Conservation (phyloP, 2,113 vertebrate species). For the Protobothrops mucrosquamatus region DNA sequence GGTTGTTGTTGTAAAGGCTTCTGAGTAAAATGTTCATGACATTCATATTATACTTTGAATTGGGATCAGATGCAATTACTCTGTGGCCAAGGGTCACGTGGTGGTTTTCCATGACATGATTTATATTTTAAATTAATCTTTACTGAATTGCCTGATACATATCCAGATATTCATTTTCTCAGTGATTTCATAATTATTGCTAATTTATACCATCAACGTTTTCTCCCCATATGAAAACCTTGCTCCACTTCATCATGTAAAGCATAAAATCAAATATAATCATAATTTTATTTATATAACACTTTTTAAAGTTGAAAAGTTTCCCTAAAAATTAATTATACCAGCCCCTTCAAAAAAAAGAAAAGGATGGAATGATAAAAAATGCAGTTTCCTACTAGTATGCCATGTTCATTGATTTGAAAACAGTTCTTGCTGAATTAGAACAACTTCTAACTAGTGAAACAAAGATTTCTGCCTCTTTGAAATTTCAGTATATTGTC, state of each 20-base stretch:
- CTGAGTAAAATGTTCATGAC: background rate
- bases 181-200: background rate
- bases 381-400: background rate
- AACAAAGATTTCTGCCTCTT: background rate
- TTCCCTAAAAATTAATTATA: background rate
- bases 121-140: background rate
- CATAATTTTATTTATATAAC: background rate
- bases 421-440: background rate
- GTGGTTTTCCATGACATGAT: background rate
- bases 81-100: background rate
- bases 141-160: background rate
- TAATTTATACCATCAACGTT: background rate
- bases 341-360: background rate
- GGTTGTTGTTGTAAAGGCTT: background rate
- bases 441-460: background rate
- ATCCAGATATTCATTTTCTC: background rate
- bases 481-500: background rate
- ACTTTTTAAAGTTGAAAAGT: background rate
- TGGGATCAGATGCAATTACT: background rate
- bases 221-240: background rate
- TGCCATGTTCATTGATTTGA: background rate
- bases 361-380: background rate
- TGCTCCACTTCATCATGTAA: background rate
- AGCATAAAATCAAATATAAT: background rate
- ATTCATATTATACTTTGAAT: background rate